Percentiles rank a stretch among this genome's conserved stretches.
phyloP scores from a whole-genome alignment of 2,797 vertebrate genomes.

The Phyllotis vaccarum region DNA sequence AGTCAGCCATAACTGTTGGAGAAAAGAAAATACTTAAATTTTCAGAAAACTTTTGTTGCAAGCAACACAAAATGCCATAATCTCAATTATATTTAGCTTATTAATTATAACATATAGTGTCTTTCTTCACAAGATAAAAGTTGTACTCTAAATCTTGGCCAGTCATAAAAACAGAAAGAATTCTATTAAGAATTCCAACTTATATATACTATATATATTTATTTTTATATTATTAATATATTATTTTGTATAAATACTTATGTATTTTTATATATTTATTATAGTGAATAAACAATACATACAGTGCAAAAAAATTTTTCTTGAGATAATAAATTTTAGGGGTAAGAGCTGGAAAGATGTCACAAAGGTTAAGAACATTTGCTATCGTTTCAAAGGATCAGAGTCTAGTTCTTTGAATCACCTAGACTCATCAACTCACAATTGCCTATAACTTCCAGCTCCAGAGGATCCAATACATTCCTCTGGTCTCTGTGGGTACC shows the following conservation, averaged over 20 bases:
- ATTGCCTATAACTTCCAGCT: background rate
- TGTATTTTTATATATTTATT: conserved; percentile 22
- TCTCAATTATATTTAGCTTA: conserved; percentile 46
- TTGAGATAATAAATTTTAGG: background rate
- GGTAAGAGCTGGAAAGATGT: background rate
- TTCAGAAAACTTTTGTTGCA: conserved; percentile 40
- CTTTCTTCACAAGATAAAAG: background rate
- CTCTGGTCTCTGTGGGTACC: background rate
- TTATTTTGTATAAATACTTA: too few relatives aligned
- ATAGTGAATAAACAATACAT: conserved; percentile 41
- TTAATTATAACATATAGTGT: conserved; percentile 26
- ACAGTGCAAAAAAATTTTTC: background rate
- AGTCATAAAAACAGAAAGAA: conserved; percentile 19
- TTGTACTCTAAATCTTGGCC: conserved; percentile 43
- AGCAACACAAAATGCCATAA: conserved; percentile 19
- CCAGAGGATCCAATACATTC: background rate
- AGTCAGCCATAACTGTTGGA: conserved; percentile 98
- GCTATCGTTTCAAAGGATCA: background rate
- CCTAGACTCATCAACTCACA: background rate
- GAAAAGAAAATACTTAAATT: conserved; percentile 75
- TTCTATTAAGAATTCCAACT: conserved; percentile 55
- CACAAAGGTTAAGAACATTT: background rate
- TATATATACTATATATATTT: too few relatives aligned
- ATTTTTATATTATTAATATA: too few relatives aligned
- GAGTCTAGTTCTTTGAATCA: background rate